A percentile compares a stretch with the other conserved stretches of the same genome.
phyloP scores from a whole-genome alignment of 2,888 invertebrate genomes.

The Listrodromus nycthemerus region DNA sequence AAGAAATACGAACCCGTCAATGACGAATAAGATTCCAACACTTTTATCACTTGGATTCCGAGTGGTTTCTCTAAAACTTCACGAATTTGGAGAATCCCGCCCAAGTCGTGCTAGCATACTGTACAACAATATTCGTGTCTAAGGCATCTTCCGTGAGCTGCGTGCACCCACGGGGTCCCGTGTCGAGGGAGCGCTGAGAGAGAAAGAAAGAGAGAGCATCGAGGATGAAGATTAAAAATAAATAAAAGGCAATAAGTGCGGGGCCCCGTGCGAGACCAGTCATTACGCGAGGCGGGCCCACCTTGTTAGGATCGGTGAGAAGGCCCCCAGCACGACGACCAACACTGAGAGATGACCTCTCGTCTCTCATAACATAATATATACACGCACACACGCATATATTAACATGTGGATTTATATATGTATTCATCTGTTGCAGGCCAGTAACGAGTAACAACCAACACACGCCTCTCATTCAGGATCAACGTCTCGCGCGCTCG shows the following conservation, averaged over 20 bases:
- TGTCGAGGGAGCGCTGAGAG: constrained; percentile 69
- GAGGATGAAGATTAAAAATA: constrained; percentile 82
- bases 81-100: constrained; percentile 63
- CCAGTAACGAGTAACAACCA: constrained; percentile 46
- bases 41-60: not conserved
- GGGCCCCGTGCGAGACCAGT: constrained; percentile 84
- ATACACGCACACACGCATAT: not conserved
- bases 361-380: constrained; percentile 22
- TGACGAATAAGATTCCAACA: not conserved
- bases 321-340: constrained; percentile 75
- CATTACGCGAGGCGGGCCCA: constrained; percentile 84
- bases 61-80: not conserved
- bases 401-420: constrained; percentile 16
- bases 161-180: constrained; percentile 49
- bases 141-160: constrained; percentile 29
- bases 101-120: constrained; percentile 64
- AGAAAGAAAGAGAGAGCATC: constrained; percentile 74
- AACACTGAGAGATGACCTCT: constrained; percentile 47
- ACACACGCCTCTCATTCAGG: constrained; percentile 78
- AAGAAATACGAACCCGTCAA: not conserved
- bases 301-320: constrained; percentile 83
- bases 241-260: constrained; percentile 84
- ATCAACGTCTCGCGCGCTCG: constrained; percentile 61
- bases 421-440: not conserved
- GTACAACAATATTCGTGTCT: constrained; percentile 32